A percentile compares a stretch with the other conserved stretches of the same genome.
These are phyloP conservation scores for Rattus rattus DNA, from an alignment of 2,113 vertebrate species.

Conservation along the genomic window DNA sequence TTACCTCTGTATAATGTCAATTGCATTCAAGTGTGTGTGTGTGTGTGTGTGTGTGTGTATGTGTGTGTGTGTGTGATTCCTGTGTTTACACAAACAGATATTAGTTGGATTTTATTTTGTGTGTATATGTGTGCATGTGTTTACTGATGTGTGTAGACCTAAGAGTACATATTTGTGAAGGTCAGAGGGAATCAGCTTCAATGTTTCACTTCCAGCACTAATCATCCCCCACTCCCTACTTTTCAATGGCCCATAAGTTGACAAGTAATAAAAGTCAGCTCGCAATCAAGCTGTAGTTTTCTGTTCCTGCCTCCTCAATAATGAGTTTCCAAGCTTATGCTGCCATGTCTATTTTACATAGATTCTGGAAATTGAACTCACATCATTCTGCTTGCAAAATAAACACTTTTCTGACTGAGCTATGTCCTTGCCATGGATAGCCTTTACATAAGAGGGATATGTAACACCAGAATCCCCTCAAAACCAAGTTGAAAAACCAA, in stretches of 20 bases:
- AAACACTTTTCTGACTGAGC: neutral
- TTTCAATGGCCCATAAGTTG: neutral
- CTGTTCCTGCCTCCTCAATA: neutral
- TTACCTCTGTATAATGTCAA: neutral
- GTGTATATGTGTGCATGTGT: neutral
- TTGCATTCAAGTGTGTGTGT: neutral
- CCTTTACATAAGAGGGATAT: neutral
- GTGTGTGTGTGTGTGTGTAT: neutral
- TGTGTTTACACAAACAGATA: no score
- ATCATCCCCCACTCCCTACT: rapidly evolving
- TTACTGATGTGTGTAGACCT: neutral
- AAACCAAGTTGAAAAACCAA: neutral
- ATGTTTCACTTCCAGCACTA: neutral
- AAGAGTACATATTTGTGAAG: neutral
- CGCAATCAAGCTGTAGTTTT: neutral
- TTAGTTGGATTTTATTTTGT: no score
- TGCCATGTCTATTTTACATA: neutral
- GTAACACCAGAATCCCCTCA: neutral
- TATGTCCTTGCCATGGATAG: no score
- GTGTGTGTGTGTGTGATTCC: no score
- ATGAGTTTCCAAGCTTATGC: neutral
- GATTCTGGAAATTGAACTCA: neutral
- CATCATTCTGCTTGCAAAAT: neutral
- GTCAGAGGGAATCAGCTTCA: neutral
- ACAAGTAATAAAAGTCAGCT: neutral